Conservation (phyloP, 2,797 vertebrate genomes). For the Petrocephalus sullivani region DNA sequence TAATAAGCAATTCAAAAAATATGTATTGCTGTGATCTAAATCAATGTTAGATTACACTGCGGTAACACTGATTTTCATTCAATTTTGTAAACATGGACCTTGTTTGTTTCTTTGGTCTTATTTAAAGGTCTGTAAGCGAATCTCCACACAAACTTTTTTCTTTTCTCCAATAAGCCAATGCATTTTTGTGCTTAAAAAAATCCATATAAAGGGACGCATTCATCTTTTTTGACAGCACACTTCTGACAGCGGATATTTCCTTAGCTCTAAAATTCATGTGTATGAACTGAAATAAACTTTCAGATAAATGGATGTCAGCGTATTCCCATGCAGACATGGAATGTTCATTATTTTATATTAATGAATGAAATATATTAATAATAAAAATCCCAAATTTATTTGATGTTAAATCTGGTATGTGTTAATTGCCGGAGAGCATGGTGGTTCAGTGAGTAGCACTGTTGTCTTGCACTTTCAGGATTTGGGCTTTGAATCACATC, state of each 20-base stretch:
- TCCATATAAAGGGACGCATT: not conserved
- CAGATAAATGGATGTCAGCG: not conserved
- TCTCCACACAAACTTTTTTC: not conserved
- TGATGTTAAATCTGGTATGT: not conserved
- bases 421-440: not conserved
- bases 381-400: not conserved
- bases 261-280: not conserved
- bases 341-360: not conserved
- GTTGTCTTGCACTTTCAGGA: too few species aligned
- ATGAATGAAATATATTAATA: not conserved
- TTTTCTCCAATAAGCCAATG: not conserved
- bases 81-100: not conserved
- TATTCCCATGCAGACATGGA: not conserved
- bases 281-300: not conserved
- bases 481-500: too few species aligned
- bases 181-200: not conserved
- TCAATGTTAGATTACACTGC: conserved; percentile 6
- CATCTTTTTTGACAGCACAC: not conserved
- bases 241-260: not conserved
- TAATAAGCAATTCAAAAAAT: not conserved
- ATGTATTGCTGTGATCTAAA: conserved; percentile 4
- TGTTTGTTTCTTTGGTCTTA: conserved; percentile 2
- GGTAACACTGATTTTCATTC: not conserved
- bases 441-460: too few species aligned
- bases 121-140: conserved; percentile 1